phyloP scores from a whole-genome alignment of 2,888 invertebrate species.

The Diarsia brunnea region DNA sequence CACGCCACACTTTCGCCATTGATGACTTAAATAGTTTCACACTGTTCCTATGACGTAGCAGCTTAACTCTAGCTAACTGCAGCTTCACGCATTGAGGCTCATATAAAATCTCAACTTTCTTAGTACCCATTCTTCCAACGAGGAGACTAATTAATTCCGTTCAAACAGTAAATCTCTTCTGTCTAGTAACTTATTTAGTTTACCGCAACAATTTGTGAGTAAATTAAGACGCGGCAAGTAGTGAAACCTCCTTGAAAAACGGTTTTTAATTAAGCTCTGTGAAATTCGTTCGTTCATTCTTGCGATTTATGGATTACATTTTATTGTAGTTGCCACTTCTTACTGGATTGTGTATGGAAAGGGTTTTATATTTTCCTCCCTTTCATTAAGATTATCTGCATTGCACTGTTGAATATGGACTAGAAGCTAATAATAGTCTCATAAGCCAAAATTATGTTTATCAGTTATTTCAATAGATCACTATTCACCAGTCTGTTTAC shows the following conservation, averaged over 20 bases:
- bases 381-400: too few relatives aligned
- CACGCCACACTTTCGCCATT: background rate
- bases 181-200: slow-evolving; percentile 51
- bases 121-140: slow-evolving; percentile 4
- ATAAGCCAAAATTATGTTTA: too few relatives aligned
- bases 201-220: slow-evolving; percentile 44
- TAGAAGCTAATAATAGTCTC: too few relatives aligned
- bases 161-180: slow-evolving; percentile 38
- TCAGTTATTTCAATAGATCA: too few relatives aligned
- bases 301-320: background rate
- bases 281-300: slow-evolving; percentile 13
- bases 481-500: too few relatives aligned
- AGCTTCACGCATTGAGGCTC: slow-evolving; percentile 20
- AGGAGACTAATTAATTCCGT: slow-evolving; percentile 37
- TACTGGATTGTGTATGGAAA: background rate
- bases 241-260: slow-evolving; percentile 22
- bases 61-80: background rate
- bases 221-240: slow-evolving; percentile 44
- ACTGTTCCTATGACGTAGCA: background rate
- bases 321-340: background rate
- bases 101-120: slow-evolving; percentile 16
- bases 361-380: too few relatives aligned
- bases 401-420: too few relatives aligned
- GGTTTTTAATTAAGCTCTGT: slow-evolving; percentile 32
- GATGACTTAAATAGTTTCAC: background rate